Conservation (phyloP, 2,888 invertebrate species). For the Stenchaetothrips biformis region DNA sequence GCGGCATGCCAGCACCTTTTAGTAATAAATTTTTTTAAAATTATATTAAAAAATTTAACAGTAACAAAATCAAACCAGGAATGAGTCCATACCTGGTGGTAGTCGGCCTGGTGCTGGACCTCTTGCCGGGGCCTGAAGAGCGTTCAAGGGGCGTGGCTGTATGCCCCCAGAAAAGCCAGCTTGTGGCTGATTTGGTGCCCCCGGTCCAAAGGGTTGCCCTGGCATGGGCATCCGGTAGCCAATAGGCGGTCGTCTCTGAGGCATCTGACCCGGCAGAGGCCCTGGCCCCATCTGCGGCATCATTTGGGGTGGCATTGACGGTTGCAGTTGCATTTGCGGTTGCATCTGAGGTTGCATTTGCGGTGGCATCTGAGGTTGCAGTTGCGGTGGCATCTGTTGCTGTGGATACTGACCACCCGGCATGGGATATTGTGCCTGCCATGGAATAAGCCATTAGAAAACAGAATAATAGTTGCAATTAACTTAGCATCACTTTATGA, state of each 20-base stretch:
- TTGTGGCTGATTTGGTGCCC: slow-evolving; percentile 27
- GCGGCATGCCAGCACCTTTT: neutral
- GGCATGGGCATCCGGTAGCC: slow-evolving; percentile 27
- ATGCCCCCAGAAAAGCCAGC: neutral
- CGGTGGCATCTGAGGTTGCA: too few relatives aligned
- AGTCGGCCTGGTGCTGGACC: neutral
- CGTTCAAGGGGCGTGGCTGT: neutral
- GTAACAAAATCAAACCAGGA: too few relatives aligned
- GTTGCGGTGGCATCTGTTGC: neutral
- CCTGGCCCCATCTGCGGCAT: neutral
- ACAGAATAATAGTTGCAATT: neutral
- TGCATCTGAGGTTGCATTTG: neutral
- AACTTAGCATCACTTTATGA: neutral
- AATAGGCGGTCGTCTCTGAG: neutral
- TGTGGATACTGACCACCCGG: neutral
- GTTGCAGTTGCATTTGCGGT: slow-evolving; percentile 29
- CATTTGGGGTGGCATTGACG: neutral
- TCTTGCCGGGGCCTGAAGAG: too few relatives aligned
- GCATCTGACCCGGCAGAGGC: neutral
- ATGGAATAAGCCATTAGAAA: slow-evolving; percentile 37
- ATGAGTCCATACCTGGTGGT: neutral
- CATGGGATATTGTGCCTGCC: slow-evolving; percentile 42
- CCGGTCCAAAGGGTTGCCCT: slow-evolving; percentile 34
- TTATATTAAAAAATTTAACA: too few relatives aligned
- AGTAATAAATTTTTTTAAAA: too few relatives aligned